A percentile compares a stretch with the other conserved stretches of the same genome.
Conservation (phyloP, 2,113 vertebrate genomes). For the Alectura lathami region DNA sequence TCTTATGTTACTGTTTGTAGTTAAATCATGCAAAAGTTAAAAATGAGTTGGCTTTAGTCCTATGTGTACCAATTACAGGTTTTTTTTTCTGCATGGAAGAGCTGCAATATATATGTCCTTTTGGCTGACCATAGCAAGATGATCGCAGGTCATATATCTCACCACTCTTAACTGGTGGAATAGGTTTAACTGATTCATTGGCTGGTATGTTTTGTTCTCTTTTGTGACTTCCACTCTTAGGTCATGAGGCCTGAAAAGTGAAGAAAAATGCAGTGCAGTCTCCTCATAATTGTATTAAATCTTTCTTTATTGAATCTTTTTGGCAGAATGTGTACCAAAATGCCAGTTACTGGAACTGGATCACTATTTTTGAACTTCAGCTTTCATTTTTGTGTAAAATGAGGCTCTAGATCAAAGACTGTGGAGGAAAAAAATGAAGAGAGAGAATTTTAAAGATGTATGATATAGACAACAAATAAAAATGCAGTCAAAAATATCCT, state of each 20-base stretch:
- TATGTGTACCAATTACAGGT: background rate
- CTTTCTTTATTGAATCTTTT: background rate
- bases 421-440: accelerated
- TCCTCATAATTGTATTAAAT: background rate
- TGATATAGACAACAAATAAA: background rate
- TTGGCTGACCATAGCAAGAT: background rate
- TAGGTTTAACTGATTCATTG: background rate
- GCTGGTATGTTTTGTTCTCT: background rate
- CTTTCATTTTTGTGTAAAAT: background rate
- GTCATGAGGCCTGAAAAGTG: background rate
- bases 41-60: background rate
- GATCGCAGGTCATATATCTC: background rate
- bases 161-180: background rate
- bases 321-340: background rate
- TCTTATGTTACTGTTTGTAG: background rate
- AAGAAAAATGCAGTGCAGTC: background rate
- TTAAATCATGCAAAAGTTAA: background rate
- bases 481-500: background rate
- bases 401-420: background rate
- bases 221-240: background rate
- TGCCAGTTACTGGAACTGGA: background rate
- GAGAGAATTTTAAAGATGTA: background rate
- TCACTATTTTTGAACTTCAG: background rate
- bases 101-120: background rate
- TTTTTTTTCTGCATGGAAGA: background rate